Conservation (phyloP, 1,140 invertebrate genomes). For the Drosophila subpulchrella region DNA sequence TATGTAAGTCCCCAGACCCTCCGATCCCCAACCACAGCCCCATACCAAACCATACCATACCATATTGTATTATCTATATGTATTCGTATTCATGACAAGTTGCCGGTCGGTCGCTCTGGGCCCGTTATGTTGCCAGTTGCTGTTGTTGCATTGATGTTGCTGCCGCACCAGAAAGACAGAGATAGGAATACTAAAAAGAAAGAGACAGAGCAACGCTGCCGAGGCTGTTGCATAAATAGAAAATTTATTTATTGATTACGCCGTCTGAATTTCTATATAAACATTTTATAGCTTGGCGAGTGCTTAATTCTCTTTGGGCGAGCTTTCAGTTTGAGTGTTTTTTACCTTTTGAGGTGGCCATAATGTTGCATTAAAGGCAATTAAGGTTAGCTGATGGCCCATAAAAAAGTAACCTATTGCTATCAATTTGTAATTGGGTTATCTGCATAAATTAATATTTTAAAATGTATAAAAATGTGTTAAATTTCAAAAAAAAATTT, state of each 20-base stretch:
- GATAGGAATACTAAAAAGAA: neutral
- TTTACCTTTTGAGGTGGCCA: constrained; percentile 12
- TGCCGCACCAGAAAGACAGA: constrained; percentile 33
- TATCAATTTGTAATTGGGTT: too few relatives aligned
- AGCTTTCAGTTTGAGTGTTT: constrained; percentile 8
- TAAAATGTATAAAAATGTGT: too few relatives aligned
- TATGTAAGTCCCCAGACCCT: constrained; percentile 24
- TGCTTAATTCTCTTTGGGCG: constrained; percentile 23
- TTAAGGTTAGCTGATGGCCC: neutral
- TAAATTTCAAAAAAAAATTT: too few relatives aligned
- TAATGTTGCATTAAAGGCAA: constrained; percentile 15
- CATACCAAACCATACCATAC: too few relatives aligned
- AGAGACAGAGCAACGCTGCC: constrained; percentile 15
- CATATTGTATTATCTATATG: constrained; percentile 6
- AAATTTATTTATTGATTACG: constrained; percentile 81
- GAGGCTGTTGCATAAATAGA: constrained; percentile 77
- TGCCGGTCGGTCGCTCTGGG: constrained; percentile 50
- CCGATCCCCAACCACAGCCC: neutral
- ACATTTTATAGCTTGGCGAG: constrained; percentile 25
- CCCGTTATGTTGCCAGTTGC: constrained; percentile 68
- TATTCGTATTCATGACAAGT: constrained; percentile 70
- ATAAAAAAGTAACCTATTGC: neutral
- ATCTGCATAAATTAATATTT: too few relatives aligned
- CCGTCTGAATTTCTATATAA: constrained; percentile 64
- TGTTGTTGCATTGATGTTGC: constrained; percentile 8